Base-by-base conservation (phyloP, 2,888 invertebrate genomes). In the Disparrhopalites patrizii region DNA sequence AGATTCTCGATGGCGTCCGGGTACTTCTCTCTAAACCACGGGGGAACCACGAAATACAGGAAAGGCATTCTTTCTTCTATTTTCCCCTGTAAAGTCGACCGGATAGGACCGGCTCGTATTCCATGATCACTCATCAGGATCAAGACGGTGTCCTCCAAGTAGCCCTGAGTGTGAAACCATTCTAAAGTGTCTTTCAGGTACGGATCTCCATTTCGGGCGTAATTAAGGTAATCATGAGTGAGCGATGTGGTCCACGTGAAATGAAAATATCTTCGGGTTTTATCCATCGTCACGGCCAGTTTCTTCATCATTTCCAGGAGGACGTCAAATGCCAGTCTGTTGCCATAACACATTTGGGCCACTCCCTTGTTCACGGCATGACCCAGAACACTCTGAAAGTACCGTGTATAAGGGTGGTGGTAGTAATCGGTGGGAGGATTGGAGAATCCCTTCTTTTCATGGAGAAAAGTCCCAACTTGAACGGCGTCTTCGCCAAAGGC, bases 41-140 rank as follows among this genome's bases (percentile, higher is more conserved):
- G 78, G 0, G 95, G 95, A 65, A 92, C 78, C 2, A 86, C 78
- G 1, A 91, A 79, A 74, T 87, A 87, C 33, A 92, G 81, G 70
- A 93, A 86, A 0, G 96, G 95, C 64, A 93, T 82, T 52, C 93
- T 85, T 78, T 93, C 94, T 79, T 96, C 95, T 77, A 94, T 82
- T 77, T 79, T 78, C 0, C 81, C 82, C 31, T 93, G 91, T 79
- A 89, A 90, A 0, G 93, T 93, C 73, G 84, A 82, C 13, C 93
- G 83, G 73, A 93, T 91, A 7, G 83, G 83, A 2, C 93, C 94
- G 87, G 90, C 93, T 68, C 94, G 82, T 66, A 93, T 86, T 0
- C 95, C 95, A 77, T 95, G 95, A 77, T 95, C 95, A 78, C 93
- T 93, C 81, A 93, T 82, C 50, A 84, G 77, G 10, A 91, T 78